Evolutionary conservation across 2,797 vertebrate species (phyloP).

Genomic region (Clarias platycephalus): DNA sequence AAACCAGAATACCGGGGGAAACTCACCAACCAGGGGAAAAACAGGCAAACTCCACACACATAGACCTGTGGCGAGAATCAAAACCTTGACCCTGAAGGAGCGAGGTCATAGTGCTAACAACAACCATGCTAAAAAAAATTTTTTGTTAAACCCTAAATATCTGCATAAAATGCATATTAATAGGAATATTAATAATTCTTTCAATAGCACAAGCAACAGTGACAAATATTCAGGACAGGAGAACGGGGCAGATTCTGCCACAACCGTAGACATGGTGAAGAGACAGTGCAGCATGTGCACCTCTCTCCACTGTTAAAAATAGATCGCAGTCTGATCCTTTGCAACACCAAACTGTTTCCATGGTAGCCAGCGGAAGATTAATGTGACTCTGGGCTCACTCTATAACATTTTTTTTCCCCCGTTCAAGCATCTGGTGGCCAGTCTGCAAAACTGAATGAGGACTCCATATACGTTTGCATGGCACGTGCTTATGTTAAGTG

Average conservation of each 20-base stretch:
- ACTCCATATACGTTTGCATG: slow-evolving; percentile 6
- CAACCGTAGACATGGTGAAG: slow-evolving; percentile 6
- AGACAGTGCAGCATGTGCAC: slow-evolving; percentile 41
- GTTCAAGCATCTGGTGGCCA: slow-evolving; percentile 35
- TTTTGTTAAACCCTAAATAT: not conserved
- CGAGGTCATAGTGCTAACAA: no score
- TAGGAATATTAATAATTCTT: not conserved
- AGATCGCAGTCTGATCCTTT: slow-evolving; percentile 52
- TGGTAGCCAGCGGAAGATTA: slow-evolving; percentile 63
- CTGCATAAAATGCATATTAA: not conserved
- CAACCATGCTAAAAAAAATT: not conserved
- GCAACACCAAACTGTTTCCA: slow-evolving; percentile 65
- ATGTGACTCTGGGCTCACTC: slow-evolving; percentile 50
- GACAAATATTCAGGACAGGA: not conserved
- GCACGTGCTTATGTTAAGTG: slow-evolving; percentile 4
- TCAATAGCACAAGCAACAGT: not conserved
- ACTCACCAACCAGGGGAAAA: no score
- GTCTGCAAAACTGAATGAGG: slow-evolving; percentile 11
- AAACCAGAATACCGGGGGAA: no score
- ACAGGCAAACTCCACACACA: no score
- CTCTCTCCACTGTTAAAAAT: slow-evolving; percentile 56
- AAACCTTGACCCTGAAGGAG: no score
- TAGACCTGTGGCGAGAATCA: no score
- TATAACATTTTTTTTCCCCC: not conserved
- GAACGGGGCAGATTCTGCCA: slow-evolving; percentile 14